Evolutionary conservation across 2,113 vertebrate genomes (phyloP), one percentile per base, ranked within the genome.

Genomic region (Esox niger): DNA sequence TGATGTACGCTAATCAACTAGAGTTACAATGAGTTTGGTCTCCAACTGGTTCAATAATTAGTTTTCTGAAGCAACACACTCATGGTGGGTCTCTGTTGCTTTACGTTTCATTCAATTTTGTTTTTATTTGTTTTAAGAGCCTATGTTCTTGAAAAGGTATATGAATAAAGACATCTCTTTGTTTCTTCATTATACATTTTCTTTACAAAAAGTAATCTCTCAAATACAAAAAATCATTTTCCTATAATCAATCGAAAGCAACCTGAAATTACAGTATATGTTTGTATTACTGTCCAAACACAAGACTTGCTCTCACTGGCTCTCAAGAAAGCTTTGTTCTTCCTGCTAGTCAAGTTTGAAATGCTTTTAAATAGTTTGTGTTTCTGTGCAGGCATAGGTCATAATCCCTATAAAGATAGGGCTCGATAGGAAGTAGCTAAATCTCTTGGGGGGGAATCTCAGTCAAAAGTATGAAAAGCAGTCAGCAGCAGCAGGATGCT

Each of bases 161-260:
- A 4, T 88, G 57, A 79, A 83, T 85, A 82, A 81, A 86, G 81
- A 93, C 92, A 92, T 91, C 88, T 88, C 78, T 93, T 83, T 77
- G 70, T 88, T 83, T 73, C 80, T 79, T 81, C 27, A 66, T 82
- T 87, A 86, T 90, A 89, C 82, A 69, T 79, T 78, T 73, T 81
- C 75, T 81, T 94, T 93, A 94, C 93, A 95, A 96, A 91, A 89
- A 82, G 86, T 87, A 77, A 90, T 85, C 80, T 87, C 83, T 89
- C 81, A 2, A n/a, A 88, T 91, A 88, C 90, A 94, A 92, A 91
- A 75, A 66, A 49, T n/a, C 63, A 55, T 38, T 75, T 61, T 86
- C 64, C 83, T 56, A 62, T 77, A 71, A 81, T 86, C 78, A 79
- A 85, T 77, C 64, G 25, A 87, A 89, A 89, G 82, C 82, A 88